These are phyloP conservation scores for crab-eating macaque (Macaca fascicularis) DNA, from an alignment of 2,113 vertebrate genomes.

Conservation along the genomic window DNA sequence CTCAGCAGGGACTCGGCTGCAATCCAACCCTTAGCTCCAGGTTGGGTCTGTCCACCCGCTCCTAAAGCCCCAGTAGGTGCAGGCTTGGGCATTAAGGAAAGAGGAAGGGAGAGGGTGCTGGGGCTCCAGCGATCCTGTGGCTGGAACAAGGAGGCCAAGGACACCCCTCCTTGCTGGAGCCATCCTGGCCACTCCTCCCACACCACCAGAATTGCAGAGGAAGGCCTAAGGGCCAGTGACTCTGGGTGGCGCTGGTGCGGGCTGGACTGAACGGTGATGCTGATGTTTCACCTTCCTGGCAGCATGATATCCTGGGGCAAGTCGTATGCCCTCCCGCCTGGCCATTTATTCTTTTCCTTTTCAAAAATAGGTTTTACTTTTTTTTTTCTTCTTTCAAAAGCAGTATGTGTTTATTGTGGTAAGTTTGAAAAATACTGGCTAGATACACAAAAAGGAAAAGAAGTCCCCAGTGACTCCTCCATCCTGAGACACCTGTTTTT, in stretches of 20 bases:
- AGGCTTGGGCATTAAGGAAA: neutral
- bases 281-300: neutral
- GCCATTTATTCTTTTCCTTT: neutral
- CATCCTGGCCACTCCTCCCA: neutral
- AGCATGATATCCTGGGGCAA: neutral
- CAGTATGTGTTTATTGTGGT: neutral
- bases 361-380: neutral
- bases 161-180: neutral
- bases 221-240: neutral
- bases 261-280: neutral
- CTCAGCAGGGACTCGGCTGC: neutral
- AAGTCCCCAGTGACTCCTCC: neutral
- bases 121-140: neutral
- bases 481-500: neutral
- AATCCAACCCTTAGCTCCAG: neutral
- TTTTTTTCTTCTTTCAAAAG: neutral
- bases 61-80: rapidly evolving
- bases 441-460: neutral
- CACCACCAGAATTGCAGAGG: neutral
- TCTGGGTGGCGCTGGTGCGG: neutral
- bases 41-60: neutral
- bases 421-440: neutral
- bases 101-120: neutral
- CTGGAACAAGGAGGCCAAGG: neutral
- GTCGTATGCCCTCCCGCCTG: neutral